Percentiles rank a stretch among this genome's conserved stretches.
Evolutionary conservation across 2,797 vertebrate genomes (phyloP).

Genomic region (Tenualosa ilisha): DNA sequence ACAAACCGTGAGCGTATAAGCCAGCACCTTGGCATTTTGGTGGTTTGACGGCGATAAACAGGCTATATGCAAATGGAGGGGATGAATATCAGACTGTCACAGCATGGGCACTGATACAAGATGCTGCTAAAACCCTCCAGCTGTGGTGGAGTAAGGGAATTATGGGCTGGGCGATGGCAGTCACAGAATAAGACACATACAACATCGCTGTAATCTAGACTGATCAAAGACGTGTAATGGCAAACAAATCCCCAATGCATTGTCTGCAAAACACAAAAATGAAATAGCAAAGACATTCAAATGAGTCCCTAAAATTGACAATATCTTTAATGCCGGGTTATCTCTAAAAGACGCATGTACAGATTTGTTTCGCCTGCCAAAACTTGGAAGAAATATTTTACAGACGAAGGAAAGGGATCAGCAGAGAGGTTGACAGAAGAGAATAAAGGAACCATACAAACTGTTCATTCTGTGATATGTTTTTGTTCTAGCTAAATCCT

Average conservation of each 20-base stretch:
- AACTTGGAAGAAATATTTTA: slow-evolving; percentile 2
- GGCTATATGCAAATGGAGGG: slow-evolving; percentile 51
- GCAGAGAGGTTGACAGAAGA: not conserved
- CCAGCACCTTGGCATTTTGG: not conserved
- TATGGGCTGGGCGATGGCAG: slow-evolving; percentile 47
- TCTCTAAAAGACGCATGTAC: not conserved
- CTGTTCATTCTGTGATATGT: not conserved
- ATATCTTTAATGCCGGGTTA: slow-evolving; percentile 1
- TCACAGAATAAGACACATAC: slow-evolving; percentile 49
- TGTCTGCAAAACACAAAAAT: slow-evolving; percentile 40
- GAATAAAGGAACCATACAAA: not conserved
- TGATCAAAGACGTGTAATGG: slow-evolving; percentile 59
- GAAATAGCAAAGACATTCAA: slow-evolving; percentile 45
- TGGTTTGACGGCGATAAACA: slow-evolving; percentile 36
- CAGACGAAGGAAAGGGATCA: not conserved
- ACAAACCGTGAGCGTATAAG: not conserved
- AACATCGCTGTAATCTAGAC: slow-evolving; percentile 51
- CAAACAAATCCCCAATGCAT: slow-evolving; percentile 55
- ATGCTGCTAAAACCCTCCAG: slow-evolving; percentile 44
- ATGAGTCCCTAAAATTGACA: slow-evolving; percentile 41
- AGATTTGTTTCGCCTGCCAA: not conserved
- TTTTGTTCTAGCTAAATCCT: not conserved
- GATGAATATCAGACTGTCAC: slow-evolving; percentile 41
- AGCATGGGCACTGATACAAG: slow-evolving; percentile 46
- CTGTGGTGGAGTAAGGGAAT: slow-evolving; percentile 44